These are phyloP conservation scores for Drosophila anomalipes DNA, from an alignment of 2,888 invertebrate species.

Conservation along the genomic window DNA sequence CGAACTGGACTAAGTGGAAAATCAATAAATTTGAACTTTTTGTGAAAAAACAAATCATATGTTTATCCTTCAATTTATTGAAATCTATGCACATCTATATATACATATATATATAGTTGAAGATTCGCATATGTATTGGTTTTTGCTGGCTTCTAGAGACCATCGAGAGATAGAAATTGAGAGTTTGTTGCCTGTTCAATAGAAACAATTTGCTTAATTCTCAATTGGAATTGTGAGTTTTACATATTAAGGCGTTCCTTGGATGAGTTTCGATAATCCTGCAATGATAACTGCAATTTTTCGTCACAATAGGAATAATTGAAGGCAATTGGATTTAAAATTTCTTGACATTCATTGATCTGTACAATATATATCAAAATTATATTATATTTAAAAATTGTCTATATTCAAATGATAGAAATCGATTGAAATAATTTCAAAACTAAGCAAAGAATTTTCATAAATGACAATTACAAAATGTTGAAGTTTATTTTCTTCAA, in stretches of 20 bases:
- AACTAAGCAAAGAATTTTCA: neutral
- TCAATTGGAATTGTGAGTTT: constrained; percentile 24
- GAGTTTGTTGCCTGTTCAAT: constrained; percentile 40
- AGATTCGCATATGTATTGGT: constrained; percentile 22
- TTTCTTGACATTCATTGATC: neutral
- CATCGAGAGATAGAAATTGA: constrained; percentile 16
- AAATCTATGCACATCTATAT: constrained; percentile 23
- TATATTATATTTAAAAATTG: neutral
- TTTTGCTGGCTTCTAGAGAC: constrained; percentile 23
- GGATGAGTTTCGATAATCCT: constrained; percentile 30
- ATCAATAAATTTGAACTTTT: constrained; percentile 25
- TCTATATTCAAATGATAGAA: neutral
- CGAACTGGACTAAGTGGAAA: constrained; percentile 50
- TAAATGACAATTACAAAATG: constrained; percentile 1
- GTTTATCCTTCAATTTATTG: constrained; percentile 52
- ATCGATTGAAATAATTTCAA: neutral
- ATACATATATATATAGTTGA: constrained; percentile 3
- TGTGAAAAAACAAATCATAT: constrained; percentile 38
- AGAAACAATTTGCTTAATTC: constrained; percentile 45
- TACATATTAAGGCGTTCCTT: constrained; percentile 54
- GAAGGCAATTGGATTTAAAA: neutral
- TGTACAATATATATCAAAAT: constrained; percentile 1
- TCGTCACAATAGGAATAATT: constrained; percentile 1
- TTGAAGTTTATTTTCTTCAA: neutral
- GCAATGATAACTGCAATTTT: constrained; percentile 20